phyloP scores from a whole-genome alignment of 2,113 vertebrate species.

The Thalassoma bifasciatum region DNA sequence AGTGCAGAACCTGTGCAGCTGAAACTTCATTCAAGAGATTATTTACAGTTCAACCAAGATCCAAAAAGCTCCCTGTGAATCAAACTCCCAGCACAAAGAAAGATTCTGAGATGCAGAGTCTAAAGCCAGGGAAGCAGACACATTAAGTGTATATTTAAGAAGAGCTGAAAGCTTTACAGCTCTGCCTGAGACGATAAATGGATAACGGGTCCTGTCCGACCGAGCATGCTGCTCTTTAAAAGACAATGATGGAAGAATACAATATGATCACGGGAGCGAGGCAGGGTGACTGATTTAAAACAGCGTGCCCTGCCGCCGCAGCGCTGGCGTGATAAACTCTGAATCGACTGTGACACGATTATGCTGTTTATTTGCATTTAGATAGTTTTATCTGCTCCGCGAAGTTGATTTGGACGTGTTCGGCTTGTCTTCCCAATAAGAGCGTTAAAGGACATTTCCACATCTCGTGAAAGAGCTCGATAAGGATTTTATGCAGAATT shows the following conservation, averaged over 20 bases:
- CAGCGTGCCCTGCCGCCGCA: constrained; percentile 16
- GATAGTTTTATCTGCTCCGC: constrained; percentile 66
- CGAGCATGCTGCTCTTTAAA: background rate
- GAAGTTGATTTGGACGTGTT: constrained; percentile 39
- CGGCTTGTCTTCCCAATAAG: constrained; percentile 30
- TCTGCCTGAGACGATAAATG: background rate
- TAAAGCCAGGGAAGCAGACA: background rate
- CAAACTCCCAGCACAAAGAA: too few relatives aligned
- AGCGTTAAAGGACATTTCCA: constrained; percentile 49
- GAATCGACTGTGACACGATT: constrained; percentile 48
- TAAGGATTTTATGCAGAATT: constrained; percentile 64
- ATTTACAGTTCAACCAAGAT: too few relatives aligned
- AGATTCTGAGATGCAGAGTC: background rate
- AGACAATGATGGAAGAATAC: background rate
- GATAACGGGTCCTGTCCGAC: constrained; percentile 16
- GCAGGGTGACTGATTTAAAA: constrained; percentile 38
- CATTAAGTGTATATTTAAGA: constrained; percentile 13
- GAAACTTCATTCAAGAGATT: too few relatives aligned
- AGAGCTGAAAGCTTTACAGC: background rate
- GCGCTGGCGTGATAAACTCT: constrained; percentile 39
- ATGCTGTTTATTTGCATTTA: constrained; percentile 79
- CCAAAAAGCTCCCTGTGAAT: too few relatives aligned
- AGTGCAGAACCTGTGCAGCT: too few relatives aligned
- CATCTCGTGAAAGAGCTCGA: constrained; percentile 32
- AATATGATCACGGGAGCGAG: constrained; percentile 27